Evolutionary conservation across 2,797 vertebrate genomes (phyloP), one percentile per base, ranked within the genome.

Genomic region (Rhyacichthys aspro): DNA sequence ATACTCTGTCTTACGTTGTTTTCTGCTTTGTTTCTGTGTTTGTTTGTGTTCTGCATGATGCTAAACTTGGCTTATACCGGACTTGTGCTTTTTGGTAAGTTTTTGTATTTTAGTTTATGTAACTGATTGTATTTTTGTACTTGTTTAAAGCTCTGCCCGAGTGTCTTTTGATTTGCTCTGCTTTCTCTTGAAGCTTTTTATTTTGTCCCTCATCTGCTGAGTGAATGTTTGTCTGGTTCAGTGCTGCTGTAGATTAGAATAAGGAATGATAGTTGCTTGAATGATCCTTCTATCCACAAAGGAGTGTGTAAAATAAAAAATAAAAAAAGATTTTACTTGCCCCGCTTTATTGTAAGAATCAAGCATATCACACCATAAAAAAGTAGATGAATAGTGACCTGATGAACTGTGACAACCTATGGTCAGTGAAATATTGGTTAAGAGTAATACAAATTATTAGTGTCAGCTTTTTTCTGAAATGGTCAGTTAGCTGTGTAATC

Each of bases 51-150:
- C 92, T 99, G 97, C 97, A 98, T 99, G 97, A 98, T 98, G 97
- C 94, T 93, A 96, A 95, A 95, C 96, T 94, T 96, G 96, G 95
- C 97, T 96, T 97, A 96, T 96, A 93, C 96, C 96, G 96, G 97
- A 98, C 96, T 89, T 98, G 94, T 98, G 96, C 95, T 98, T 97
- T 96, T 98, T 98, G 97, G 97, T 99, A 98, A 99, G 97, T 99
- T 97, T 85, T 90, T 93, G 91, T 95, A 86, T 83, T 88, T 90
- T 49, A 80, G 72, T 91, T 90, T 15, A 68, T 49, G 63, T 63
- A 69, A 47, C 55, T 84, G 33, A 57, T 75, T 86, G 87, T 63
- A n/a, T 47, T 58, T 72, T 70, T 75, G 38, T 74, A 67, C n/a
- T 23, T 67, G 46, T 74, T 77, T 72, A 72, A 78, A 70, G 68